These are phyloP conservation scores for Anastatus disparis DNA, from an alignment of 1,140 invertebrate genomes.

Conservation along the genomic window DNA sequence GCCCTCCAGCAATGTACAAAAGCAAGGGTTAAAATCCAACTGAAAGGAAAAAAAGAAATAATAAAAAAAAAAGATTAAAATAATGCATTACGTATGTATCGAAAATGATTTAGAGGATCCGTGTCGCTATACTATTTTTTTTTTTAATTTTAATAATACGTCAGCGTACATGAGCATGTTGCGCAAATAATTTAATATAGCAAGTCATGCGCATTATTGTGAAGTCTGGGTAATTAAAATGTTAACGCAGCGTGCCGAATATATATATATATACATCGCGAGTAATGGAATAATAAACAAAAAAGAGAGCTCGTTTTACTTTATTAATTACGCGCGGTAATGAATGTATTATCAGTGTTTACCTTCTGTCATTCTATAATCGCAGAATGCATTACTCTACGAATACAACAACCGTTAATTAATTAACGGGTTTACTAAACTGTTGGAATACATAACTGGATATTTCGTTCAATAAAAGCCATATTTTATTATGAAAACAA, in stretches of 20 bases:
- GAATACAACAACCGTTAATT: not conserved
- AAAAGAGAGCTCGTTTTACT: not conserved
- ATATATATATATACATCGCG: no score
- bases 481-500: no score
- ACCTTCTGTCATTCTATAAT: not conserved
- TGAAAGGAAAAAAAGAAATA: no score
- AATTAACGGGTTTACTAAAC: no score
- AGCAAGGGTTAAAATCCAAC: no score
- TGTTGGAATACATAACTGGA: no score
- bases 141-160: not conserved
- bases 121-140: not conserved
- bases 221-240: not conserved
- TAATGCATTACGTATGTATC: no score
- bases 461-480: no score
- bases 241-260: not conserved
- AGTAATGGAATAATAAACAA: not conserved
- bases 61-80: no score
- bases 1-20: not conserved
- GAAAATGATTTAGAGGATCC: no score
- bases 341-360: constrained; percentile 1
- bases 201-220: not conserved
- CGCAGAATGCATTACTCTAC: not conserved
- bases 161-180: not conserved
- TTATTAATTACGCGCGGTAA: not conserved
- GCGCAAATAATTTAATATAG: constrained; percentile 8